These are phyloP conservation scores for Drosophila fulvimacula DNA, from an alignment of 2,888 invertebrate genomes.

Conservation along the genomic window DNA sequence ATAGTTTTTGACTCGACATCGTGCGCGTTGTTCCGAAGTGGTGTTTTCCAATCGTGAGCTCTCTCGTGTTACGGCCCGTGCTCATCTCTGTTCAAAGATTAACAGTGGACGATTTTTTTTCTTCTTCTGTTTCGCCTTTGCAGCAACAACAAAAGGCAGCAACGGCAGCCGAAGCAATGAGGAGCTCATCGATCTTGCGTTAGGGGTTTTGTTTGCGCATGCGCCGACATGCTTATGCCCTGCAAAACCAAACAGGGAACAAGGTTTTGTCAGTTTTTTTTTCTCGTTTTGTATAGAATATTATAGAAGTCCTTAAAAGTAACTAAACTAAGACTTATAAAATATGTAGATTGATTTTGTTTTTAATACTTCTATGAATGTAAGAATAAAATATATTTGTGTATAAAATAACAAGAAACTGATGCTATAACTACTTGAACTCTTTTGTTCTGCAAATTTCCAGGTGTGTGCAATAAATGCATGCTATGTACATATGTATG, in stretches of 20 bases:
- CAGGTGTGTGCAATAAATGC: background rate
- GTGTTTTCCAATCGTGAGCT: conserved; percentile 5
- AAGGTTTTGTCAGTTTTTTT: no score
- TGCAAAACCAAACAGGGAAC: no score
- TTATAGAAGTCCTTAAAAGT: conserved; percentile 30
- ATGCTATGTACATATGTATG: background rate
- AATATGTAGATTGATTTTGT: background rate
- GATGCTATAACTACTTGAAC: background rate
- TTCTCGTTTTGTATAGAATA: conserved; percentile 9
- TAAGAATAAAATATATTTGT: background rate
- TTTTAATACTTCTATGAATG: background rate
- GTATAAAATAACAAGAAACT: background rate
- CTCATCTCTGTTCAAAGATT: conserved; percentile 38
- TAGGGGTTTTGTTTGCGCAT: conserved; percentile 36
- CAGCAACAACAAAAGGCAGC: conserved; percentile 37
- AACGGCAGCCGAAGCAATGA: conserved; percentile 26
- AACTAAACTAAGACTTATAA: background rate
- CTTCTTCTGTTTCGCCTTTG: conserved; percentile 39
- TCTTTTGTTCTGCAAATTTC: background rate
- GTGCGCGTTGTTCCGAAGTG: background rate
- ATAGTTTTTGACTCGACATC: conserved; percentile 21
- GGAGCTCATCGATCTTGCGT: conserved; percentile 55
- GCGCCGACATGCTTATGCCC: conserved; percentile 59
- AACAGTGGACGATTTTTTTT: conserved; percentile 53
- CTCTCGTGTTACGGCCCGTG: conserved; percentile 6